Evolutionary conservation across 2,113 vertebrate genomes (phyloP), one percentile per base, ranked within the genome.

Genomic region (Psettodes erumei): DNA sequence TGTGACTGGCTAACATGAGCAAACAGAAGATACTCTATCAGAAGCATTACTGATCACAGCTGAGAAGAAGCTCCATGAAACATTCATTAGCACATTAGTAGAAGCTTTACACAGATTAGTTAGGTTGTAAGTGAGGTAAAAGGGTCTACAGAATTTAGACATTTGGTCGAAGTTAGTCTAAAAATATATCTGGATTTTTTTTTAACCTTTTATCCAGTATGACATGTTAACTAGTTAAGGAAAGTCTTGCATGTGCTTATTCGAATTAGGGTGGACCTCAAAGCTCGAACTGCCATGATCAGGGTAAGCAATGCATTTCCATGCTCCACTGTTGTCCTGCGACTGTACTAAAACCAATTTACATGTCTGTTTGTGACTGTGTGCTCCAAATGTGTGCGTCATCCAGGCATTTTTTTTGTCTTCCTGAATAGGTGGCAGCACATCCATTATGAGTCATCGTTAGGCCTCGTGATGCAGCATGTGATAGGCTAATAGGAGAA

Each of bases 361-460:
- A 40, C 32, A 55, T 55, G 37, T 73, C 51, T 69, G 62, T 59
- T 37, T 61, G n/a, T 56, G 35, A 58, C 5, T 1, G 2, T 33
- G 45, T 28, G 7, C 48, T 51, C 33, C 6, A 55, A 68, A 19
- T 43, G 45, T 30, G 37, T 38, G 21, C 23, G 50, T 71, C 64
- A 68, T 55, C 25, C 32, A 38, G 28, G 6, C 43, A n/a, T 23
- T 61, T 10, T 47, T 27, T 56, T 51, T 58, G 28, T 33, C 19
- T 23, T 59, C 65, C 53, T 51, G 43, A 28, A 33, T 38, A 10
- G 55, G 40, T 74, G 74, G 47, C 51, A 45, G 19, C 38, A 45
- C 33, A 66, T 74, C 55, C 19, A 63, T 67, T 35, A 32, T 85
- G 70, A 83, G 66, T 85, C 71, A 60, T 42, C 58, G 55, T 43